These are phyloP conservation scores for Odontamblyopus rebecca DNA, from an alignment of 2,797 vertebrate genomes.

Conservation along the genomic window DNA sequence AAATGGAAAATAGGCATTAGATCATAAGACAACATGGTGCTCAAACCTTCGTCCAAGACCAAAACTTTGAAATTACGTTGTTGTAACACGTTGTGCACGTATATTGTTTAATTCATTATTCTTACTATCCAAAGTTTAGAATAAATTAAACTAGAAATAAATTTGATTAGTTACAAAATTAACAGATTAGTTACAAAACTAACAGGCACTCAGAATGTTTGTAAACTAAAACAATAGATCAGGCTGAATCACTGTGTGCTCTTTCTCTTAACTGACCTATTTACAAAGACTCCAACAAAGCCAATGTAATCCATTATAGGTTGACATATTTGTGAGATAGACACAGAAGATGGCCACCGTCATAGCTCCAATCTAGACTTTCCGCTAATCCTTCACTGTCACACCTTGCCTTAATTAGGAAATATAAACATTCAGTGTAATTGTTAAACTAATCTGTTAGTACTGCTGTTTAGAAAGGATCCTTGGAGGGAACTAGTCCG, in stretches of 20 bases:
- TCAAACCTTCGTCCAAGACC: background rate
- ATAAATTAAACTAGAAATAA: background rate
- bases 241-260: conserved; percentile 32
- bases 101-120: background rate
- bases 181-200: background rate
- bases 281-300: conserved; percentile 55
- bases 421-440: conserved; percentile 60
- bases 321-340: conserved; percentile 72
- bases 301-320: conserved; percentile 59
- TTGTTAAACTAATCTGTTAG: conserved; percentile 19
- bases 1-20: background rate
- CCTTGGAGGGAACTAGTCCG: conserved; percentile 39
- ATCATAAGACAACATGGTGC: background rate
- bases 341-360: conserved; percentile 68
- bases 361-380: conserved; percentile 63
- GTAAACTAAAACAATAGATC: conserved; percentile 15
- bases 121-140: background rate
- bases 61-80: background rate
- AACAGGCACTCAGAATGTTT: background rate
- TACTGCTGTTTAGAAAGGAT: conserved; percentile 36
- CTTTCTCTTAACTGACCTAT: conserved; percentile 60
- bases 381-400: conserved; percentile 72
- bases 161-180: background rate
- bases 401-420: conserved; percentile 56
- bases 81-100: background rate